phyloP scores from a whole-genome alignment of 1,140 invertebrate species.

The Steinernema khuongi region DNA sequence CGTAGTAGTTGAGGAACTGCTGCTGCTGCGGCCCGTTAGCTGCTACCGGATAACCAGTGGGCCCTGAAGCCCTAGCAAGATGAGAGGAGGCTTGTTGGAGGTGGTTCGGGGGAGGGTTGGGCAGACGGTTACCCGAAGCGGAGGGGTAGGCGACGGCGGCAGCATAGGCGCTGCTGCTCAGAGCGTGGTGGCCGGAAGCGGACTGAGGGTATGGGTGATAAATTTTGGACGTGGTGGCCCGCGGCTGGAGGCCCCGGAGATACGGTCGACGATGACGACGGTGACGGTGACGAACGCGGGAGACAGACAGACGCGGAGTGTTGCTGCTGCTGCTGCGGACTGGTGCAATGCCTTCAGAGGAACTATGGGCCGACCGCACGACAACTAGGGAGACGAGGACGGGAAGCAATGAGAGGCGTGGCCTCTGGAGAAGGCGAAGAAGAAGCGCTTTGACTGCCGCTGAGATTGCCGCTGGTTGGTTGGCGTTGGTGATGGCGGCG shows the following conservation, averaged over 20 bases:
- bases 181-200: neutral
- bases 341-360: slow-evolving; percentile 16
- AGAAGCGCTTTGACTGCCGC: slow-evolving; percentile 13
- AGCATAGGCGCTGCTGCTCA: neutral
- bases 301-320: neutral
- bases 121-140: neutral
- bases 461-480: slow-evolving; percentile 10
- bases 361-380: slow-evolving; percentile 16
- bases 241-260: slow-evolving; percentile 4
- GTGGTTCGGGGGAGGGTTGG: neutral
- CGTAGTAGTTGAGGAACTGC: slow-evolving; percentile 1
- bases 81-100: neutral
- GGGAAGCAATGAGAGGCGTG: slow-evolving; percentile 14
- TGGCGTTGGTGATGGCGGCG: slow-evolving; percentile 4
- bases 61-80: slow-evolving; percentile 17
- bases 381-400: slow-evolving; percentile 14
- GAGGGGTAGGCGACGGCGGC: neutral
- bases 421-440: slow-evolving; percentile 16
- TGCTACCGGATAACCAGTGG: slow-evolving; percentile 17
- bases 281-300: neutral
- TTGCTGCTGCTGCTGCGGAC: neutral
- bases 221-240: slow-evolving; percentile 7
- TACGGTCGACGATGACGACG: neutral
- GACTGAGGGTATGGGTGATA: slow-evolving; percentile 4
- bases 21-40: neutral